Percentiles rank a stretch among this genome's conserved stretches.
phyloP scores from a whole-genome alignment of 2,797 vertebrate genomes.

The Avahi laniger region DNA sequence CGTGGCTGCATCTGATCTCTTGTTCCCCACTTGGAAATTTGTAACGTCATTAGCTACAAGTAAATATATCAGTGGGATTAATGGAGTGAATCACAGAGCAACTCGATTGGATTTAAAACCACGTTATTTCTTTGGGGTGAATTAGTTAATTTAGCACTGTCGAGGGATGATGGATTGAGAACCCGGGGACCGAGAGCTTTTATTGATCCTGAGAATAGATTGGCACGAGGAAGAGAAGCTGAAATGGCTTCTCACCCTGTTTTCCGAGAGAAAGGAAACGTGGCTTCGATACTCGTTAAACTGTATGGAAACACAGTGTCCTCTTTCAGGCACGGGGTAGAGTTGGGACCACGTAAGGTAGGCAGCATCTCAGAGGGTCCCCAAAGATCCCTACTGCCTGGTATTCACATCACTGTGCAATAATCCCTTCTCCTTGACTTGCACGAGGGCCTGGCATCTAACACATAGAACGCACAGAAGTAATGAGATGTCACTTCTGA shows the following conservation, averaged over 20 bases:
- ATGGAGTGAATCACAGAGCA: background rate
- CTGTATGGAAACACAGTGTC: accelerated
- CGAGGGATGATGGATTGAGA: conserved; percentile 51
- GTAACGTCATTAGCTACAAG: conserved; percentile 61
- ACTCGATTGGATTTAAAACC: conserved; percentile 67
- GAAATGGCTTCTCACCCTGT: background rate
- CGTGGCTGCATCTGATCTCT: background rate
- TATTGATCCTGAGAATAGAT: conserved; percentile 51
- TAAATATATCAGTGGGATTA: conserved; percentile 57
- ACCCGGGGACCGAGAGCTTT: background rate
- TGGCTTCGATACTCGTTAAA: accelerated
- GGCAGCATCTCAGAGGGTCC: background rate
- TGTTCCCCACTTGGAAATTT: conserved; percentile 28
- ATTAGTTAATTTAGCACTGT: conserved; percentile 60
- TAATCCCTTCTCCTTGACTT: background rate
- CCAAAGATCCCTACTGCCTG: background rate
- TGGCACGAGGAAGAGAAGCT: background rate
- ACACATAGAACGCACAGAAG: accelerated
- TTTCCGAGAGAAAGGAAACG: background rate
- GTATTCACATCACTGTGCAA: background rate
- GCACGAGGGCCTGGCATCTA: background rate
- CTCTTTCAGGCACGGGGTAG: accelerated
- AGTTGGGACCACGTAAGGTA: accelerated
- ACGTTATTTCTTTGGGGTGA: conserved; percentile 61
- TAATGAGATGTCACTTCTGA: background rate